Percentiles rank a stretch among this genome's conserved stretches.
Evolutionary conservation across 2,888 invertebrate species (phyloP).

Genomic region (Heliconius aoede): DNA sequence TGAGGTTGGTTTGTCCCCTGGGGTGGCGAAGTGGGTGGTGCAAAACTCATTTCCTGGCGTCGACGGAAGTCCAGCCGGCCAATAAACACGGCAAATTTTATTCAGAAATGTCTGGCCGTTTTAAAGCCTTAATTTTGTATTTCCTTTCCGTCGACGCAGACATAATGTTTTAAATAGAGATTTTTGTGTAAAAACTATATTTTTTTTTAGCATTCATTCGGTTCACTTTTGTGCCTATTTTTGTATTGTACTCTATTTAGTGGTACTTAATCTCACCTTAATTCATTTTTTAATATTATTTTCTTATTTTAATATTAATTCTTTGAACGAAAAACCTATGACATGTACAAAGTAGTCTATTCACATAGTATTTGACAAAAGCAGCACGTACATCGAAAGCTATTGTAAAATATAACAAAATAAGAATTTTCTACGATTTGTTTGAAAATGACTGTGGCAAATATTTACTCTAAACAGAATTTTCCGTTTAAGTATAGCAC

Average conservation of each 20-base stretch:
- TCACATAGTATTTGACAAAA: neutral
- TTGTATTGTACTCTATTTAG: too few relatives aligned
- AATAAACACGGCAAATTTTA: slow-evolving; percentile 75
- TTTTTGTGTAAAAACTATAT: slow-evolving; percentile 21
- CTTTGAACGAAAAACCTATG: too few relatives aligned
- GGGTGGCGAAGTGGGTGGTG: slow-evolving; percentile 49
- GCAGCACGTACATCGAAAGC: neutral
- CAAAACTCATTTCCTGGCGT: slow-evolving; percentile 79
- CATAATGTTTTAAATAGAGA: slow-evolving; percentile 18
- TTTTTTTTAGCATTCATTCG: neutral
- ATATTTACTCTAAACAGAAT: slow-evolving; percentile 17
- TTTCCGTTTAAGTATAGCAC: slow-evolving; percentile 17
- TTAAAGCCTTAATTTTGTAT: slow-evolving; percentile 66
- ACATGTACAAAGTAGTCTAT: neutral
- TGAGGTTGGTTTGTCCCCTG: slow-evolving; percentile 68
- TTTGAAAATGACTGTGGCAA: slow-evolving; percentile 2
- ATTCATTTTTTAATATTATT: too few relatives aligned
- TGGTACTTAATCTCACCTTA: too few relatives aligned
- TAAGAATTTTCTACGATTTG: neutral
- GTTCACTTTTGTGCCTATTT: neutral
- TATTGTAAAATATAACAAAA: neutral
- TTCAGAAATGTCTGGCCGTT: slow-evolving; percentile 66
- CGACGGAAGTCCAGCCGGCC: slow-evolving; percentile 72
- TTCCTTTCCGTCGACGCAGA: slow-evolving; percentile 54
- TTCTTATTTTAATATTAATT: too few relatives aligned